Base-by-base conservation (phyloP, 2,113 vertebrate genomes). In the Ophthalmolycus amberensis region DNA sequence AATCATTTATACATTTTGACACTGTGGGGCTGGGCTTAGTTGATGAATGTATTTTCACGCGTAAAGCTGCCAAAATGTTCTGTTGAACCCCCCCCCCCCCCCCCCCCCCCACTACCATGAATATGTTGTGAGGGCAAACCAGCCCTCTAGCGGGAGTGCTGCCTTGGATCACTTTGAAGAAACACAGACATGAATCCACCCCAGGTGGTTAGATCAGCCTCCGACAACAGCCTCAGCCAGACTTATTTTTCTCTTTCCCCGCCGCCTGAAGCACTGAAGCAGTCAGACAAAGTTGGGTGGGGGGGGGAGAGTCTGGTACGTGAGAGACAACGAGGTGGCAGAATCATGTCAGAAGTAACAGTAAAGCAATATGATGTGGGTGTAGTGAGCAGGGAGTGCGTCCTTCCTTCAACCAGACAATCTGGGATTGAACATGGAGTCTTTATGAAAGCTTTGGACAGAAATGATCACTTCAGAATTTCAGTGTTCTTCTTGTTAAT, bases 161-260 rank as follows among this genome's bases (percentile, higher is more conserved):
- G 87, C 74, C 87, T 88, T 9, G 71, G 86, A 84, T 80, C 82
- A 78, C 85, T 89, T 82, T 88, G 82, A 88, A 80, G 83, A 82
- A 88, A 82, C 77, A 48, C 75, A 90, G 89, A 90, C 89, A 80
- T 68, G 85, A 90, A 84, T 87, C 78, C 81, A 82, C 84, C 82
- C 71, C 70, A 80, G 85, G 88, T 91, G 77, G 80, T 89, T 88
- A 81, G 87, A 86, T 93, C 89, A 83, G 64, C 77, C 75, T 56
- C 56, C 34, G 78, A 85, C 87, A 87, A 81, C 83, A 65, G 77
- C 67, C 85, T 75, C 84, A 77, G 80, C 72, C 74, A 85, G 59
- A 77, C 37, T 71, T n/a, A 34, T 58, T 56, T 56, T 34, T 3
- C 22, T n/a, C 6, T 22, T 74, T 59, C 50, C 50, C 56, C 4